phyloP scores from a whole-genome alignment of 1,140 invertebrate genomes.

The Bombus confusus region DNA sequence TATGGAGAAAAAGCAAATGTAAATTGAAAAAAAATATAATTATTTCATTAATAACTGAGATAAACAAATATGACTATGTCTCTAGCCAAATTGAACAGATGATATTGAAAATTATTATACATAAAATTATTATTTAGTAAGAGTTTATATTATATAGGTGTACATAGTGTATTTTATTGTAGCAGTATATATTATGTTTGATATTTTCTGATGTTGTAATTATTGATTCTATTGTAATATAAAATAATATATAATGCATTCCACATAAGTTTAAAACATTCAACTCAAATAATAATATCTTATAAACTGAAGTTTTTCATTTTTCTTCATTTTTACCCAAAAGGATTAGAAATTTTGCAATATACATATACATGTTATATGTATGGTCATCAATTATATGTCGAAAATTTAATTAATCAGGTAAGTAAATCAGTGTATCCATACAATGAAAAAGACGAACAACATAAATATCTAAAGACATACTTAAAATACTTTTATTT shows the following conservation, averaged over 20 bases:
- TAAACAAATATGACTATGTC: constrained; percentile 12
- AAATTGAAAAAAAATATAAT: constrained; percentile 22
- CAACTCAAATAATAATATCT: constrained; percentile 24
- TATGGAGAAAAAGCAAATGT: constrained; percentile 15
- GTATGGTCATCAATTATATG: neutral
- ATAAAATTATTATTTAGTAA: constrained; percentile 17
- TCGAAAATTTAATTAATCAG: neutral
- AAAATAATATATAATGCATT: constrained; percentile 72
- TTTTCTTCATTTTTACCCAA: neutral
- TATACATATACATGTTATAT: neutral
- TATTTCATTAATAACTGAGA: constrained; percentile 32
- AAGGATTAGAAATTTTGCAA: neutral
- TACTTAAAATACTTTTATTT: neutral
- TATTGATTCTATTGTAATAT: constrained; percentile 67
- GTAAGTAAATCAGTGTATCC: neutral
- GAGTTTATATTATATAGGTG: constrained; percentile 61
- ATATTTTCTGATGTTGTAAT: constrained; percentile 68
- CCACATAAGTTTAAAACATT: constrained; percentile 50
- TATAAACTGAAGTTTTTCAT: constrained; percentile 13
- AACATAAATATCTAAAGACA: neutral
- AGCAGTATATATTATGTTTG: constrained; percentile 60
- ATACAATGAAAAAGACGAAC: neutral
- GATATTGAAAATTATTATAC: constrained; percentile 46
- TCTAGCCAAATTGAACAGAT: constrained; percentile 29
- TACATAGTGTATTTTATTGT: constrained; percentile 76